Evolutionary conservation across 1,140 invertebrate genomes (phyloP).

Genomic region (Diachasma alloeum): DNA sequence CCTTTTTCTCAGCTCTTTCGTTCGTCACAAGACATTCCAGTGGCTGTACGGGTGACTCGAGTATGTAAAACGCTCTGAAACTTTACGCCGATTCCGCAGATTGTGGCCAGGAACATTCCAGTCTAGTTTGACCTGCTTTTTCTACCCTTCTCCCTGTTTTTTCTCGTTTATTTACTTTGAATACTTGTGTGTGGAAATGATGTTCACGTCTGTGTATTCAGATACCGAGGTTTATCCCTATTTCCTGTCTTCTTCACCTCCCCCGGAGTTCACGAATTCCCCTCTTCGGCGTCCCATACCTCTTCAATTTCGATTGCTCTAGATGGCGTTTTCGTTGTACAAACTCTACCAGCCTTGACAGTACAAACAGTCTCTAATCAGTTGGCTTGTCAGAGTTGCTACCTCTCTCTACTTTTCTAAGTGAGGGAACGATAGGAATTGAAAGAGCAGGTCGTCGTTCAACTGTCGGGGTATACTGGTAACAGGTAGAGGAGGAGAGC

Average conservation of each 20-base stretch:
- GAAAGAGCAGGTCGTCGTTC: conserved; percentile 17
- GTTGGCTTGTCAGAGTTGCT: conserved; percentile 26
- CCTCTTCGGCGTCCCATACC: background rate
- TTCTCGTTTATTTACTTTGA: background rate
- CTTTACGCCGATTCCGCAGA: conserved; percentile 8
- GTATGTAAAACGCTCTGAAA: background rate
- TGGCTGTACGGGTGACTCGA: background rate
- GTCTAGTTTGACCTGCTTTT: background rate
- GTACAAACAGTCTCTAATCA: conserved; percentile 51
- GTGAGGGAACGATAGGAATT: background rate
- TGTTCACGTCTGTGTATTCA: background rate
- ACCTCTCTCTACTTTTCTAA: conserved; percentile 38
- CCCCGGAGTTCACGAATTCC: background rate
- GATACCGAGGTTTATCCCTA: background rate
- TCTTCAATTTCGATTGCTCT: background rate
- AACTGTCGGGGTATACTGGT: background rate
- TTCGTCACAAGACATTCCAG: conserved; percentile 7
- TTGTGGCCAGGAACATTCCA: background rate
- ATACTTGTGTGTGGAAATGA: background rate
- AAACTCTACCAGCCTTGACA: conserved; percentile 15
- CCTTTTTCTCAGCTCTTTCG: background rate
- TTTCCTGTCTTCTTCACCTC: background rate
- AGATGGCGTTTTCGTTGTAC: background rate
- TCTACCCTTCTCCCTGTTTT: background rate
- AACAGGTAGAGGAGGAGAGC: background rate